phyloP scores from a whole-genome alignment of 2,113 vertebrate species.

The Mesocricetus auratus region DNA sequence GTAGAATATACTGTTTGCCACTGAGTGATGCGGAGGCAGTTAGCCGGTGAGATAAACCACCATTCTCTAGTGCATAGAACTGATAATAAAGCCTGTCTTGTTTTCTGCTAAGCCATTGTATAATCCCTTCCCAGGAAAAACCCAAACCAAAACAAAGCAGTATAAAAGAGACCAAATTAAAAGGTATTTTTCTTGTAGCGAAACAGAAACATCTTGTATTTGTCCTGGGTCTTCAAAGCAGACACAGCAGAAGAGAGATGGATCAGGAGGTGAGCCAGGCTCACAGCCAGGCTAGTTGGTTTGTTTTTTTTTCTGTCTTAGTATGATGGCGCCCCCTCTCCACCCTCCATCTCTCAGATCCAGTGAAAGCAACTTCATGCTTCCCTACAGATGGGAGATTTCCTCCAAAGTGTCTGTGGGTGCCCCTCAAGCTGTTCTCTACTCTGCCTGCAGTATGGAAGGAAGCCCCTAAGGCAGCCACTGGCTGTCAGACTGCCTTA shows the following conservation, averaged over 20 bases:
- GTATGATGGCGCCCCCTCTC: no score
- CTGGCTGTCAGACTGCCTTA: background rate
- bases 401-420: background rate
- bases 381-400: background rate
- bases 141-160: background rate
- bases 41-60: background rate
- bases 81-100: background rate
- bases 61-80: background rate
- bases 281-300: background rate
- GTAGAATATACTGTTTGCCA: background rate
- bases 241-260: background rate
- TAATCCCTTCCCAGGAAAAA: background rate
- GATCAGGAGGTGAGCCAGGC: background rate
- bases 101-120: background rate
- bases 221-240: background rate
- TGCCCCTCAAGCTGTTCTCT: background rate
- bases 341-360: background rate
- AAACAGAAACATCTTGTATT: background rate
- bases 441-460: background rate
- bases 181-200: background rate
- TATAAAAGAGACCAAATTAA: conserved; percentile 4
- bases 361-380: background rate
- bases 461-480: background rate
- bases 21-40: background rate
- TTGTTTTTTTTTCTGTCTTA: background rate